Conservation (phyloP, 2,797 vertebrate genomes). For the Gorsachius magnificus region DNA sequence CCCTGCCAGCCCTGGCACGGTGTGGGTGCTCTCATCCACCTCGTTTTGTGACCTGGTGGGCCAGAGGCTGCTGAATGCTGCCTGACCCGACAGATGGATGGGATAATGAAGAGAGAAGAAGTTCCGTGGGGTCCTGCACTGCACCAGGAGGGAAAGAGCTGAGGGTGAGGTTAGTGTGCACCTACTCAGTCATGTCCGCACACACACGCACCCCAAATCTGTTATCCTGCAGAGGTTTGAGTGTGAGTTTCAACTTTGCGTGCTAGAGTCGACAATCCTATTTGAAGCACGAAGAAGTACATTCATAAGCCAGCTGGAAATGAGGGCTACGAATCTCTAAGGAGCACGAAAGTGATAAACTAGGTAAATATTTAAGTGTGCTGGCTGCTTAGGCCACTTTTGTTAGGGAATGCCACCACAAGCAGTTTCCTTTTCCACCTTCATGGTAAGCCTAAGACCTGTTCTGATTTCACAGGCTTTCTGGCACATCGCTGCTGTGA, state of each 20-base stretch:
- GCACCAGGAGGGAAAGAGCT: background rate
- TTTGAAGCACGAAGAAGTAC: background rate
- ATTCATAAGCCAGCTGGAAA: background rate
- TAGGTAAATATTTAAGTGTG: background rate
- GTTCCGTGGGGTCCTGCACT: background rate
- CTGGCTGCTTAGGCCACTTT: background rate
- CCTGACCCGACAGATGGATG: too few species aligned
- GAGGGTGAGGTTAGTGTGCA: background rate
- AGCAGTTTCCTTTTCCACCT: background rate
- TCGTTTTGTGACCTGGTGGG: background rate
- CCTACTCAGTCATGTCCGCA: accelerated
- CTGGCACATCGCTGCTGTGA: background rate
- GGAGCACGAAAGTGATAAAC: background rate
- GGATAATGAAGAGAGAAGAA: background rate
- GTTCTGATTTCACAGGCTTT: background rate
- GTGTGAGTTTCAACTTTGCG: background rate
- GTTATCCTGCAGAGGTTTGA: background rate
- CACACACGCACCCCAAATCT: background rate
- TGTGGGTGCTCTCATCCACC: background rate
- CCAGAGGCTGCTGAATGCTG: background rate
- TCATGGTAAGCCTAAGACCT: background rate
- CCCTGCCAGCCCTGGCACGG: background rate
- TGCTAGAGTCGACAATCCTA: background rate
- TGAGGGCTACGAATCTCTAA: background rate
- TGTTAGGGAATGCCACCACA: background rate